These are phyloP conservation scores for Uria lomvia DNA, from an alignment of 2,113 vertebrate genomes.

Conservation along the genomic window DNA sequence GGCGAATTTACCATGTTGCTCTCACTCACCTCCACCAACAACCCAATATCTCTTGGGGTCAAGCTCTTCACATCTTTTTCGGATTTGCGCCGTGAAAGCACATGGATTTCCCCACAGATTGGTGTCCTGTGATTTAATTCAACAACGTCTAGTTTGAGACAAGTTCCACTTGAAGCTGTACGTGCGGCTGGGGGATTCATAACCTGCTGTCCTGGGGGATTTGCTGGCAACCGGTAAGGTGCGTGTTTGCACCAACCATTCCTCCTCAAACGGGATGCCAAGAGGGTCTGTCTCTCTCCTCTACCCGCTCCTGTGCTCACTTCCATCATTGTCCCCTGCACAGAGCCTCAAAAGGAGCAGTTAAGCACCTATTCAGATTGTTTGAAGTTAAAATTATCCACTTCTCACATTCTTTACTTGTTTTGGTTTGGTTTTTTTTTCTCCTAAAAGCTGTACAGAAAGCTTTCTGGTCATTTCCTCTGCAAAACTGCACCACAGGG, in stretches of 20 bases:
- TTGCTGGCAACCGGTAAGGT: neutral
- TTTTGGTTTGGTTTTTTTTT: neutral
- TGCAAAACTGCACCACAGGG: rapidly evolving
- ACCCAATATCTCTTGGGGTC: neutral
- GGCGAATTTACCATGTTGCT: neutral
- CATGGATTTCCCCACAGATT: neutral
- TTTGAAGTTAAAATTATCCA: neutral
- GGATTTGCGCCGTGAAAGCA: neutral
- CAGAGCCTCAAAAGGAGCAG: neutral
- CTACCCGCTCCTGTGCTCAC: neutral
- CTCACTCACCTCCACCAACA: neutral
- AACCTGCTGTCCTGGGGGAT: neutral
- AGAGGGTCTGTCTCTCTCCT: neutral
- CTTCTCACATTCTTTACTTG: neutral
- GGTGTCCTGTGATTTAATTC: neutral
- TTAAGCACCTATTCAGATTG: neutral
- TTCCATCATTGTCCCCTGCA: neutral
- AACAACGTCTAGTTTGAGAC: neutral
- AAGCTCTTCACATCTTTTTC: neutral
- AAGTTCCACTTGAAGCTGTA: neutral
- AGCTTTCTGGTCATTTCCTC: neutral
- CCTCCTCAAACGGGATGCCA: neutral
- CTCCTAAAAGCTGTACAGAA: neutral
- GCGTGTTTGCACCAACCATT: neutral
- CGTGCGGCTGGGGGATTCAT: neutral